A percentile compares a stretch with the other conserved stretches of the same genome.
Conservation (phyloP, 1,140 invertebrate genomes). For the Drosophila mojavensis region DNA sequence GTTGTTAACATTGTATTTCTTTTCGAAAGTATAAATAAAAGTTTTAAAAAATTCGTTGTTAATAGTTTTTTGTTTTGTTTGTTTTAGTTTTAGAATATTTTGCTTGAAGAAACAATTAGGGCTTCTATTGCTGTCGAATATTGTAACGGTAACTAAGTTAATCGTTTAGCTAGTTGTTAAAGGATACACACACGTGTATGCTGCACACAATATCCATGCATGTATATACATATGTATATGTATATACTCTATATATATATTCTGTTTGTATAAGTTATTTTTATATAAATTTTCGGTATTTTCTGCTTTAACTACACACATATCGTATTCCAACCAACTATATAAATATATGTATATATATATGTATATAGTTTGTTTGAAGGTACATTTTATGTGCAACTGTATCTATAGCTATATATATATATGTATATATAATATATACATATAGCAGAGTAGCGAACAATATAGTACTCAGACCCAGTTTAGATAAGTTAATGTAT, state of each 20-base stretch:
- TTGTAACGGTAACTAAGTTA: constrained; percentile 32
- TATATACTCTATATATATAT: constrained; percentile 12
- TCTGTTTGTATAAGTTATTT: neutral
- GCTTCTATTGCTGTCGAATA: constrained; percentile 9
- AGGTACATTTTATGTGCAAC: constrained; percentile 28
- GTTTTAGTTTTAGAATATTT: neutral
- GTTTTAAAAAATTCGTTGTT: constrained; percentile 47
- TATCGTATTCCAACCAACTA: constrained; percentile 22
- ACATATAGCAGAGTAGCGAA: constrained; percentile 50
- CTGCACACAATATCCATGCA: constrained; percentile 4
- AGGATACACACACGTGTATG: constrained; percentile 7
- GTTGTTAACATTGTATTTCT: constrained; percentile 31
- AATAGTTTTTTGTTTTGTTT: constrained; percentile 20
- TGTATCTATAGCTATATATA: constrained; percentile 44
- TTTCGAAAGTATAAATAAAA: neutral
- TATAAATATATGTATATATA: constrained; percentile 2
- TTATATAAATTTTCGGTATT: constrained; percentile 12
- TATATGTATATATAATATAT: constrained; percentile 27
- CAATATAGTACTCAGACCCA: constrained; percentile 58
- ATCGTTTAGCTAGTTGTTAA: constrained; percentile 28
- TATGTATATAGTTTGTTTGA: constrained; percentile 17
- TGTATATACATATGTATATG: constrained; percentile 3
- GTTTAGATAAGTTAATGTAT: constrained; percentile 43
- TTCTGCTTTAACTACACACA: constrained; percentile 43
- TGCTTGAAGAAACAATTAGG: neutral